A percentile compares a stretch with the other conserved stretches of the same genome.
Evolutionary conservation across 2,888 invertebrate species (phyloP).

Genomic region (Euplagia quadripunctaria): DNA sequence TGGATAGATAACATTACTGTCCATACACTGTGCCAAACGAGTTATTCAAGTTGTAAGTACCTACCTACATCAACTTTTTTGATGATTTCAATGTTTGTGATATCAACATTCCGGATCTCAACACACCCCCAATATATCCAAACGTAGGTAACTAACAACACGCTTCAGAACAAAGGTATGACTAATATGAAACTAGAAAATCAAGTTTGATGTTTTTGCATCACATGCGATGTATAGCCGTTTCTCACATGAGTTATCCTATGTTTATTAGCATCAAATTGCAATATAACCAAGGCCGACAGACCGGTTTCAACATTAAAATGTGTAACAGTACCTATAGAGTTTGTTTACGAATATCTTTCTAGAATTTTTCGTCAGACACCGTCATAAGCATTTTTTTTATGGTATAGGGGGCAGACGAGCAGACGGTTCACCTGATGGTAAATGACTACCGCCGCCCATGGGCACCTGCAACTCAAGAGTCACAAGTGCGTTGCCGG

Average conservation of each 20-base stretch:
- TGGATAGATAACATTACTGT: no score
- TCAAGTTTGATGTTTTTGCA: background rate
- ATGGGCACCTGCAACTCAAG: no score
- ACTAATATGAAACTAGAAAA: background rate
- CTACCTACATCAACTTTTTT: no score
- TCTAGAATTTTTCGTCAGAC: background rate
- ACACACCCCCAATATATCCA: background rate
- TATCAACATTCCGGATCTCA: background rate
- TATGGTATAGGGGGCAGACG: no score
- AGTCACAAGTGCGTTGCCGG: no score
- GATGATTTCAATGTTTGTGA: background rate
- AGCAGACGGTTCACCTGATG: no score
- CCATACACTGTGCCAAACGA: no score
- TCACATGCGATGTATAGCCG: no score
- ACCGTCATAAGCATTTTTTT: no score
- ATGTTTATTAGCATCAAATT: constrained; percentile 2
- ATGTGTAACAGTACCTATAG: background rate
- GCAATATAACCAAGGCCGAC: constrained; percentile 6
- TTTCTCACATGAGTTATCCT: background rate
- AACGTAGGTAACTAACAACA: background rate
- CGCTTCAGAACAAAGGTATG: background rate
- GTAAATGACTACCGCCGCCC: no score
- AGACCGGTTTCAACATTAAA: background rate
- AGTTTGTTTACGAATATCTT: background rate
- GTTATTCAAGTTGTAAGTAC: no score